phyloP scores from a whole-genome alignment of 2,797 vertebrate genomes.

The Tapirus indicus region DNA sequence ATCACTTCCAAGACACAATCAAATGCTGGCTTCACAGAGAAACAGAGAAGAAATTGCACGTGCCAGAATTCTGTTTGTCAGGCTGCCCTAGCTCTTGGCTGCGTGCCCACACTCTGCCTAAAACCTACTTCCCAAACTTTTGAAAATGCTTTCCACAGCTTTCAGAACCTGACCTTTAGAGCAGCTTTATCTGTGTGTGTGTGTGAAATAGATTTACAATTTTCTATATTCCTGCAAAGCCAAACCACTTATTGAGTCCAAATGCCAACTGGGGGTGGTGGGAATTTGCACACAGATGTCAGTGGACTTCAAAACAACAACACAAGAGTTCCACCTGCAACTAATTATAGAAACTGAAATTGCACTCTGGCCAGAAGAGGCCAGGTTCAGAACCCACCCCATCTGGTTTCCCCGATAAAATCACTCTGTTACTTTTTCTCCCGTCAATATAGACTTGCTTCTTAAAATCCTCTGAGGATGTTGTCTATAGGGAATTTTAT shows the following conservation, averaged over 20 bases:
- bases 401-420: constrained; percentile 71
- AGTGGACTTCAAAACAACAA: constrained; percentile 60
- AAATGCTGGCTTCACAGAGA: constrained; percentile 41
- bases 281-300: constrained; percentile 78
- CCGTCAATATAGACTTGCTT: constrained; percentile 63
- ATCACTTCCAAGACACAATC: constrained; percentile 8
- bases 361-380: constrained; percentile 62
- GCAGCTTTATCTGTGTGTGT: constrained; percentile 32
- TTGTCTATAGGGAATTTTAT: constrained; percentile 30
- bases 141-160: constrained; percentile 70
- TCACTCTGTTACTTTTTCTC: constrained; percentile 53
- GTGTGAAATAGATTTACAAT: constrained; percentile 67
- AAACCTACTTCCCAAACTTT: constrained; percentile 69
- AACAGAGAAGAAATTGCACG: not conserved
- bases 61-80: constrained; percentile 68
- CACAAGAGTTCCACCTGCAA: constrained; percentile 72
- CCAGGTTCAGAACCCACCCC: constrained; percentile 60
- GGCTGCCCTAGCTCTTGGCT: constrained; percentile 55
- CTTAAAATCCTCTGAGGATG: constrained; percentile 57
- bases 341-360: constrained; percentile 78
- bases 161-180: constrained; percentile 78
- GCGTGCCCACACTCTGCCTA: constrained; percentile 52
- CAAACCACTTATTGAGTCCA: constrained; percentile 72
- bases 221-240: constrained; percentile 71
- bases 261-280: constrained; percentile 70